Conservation (phyloP, 1,140 invertebrate genomes). For the Drosophila sproati region DNA sequence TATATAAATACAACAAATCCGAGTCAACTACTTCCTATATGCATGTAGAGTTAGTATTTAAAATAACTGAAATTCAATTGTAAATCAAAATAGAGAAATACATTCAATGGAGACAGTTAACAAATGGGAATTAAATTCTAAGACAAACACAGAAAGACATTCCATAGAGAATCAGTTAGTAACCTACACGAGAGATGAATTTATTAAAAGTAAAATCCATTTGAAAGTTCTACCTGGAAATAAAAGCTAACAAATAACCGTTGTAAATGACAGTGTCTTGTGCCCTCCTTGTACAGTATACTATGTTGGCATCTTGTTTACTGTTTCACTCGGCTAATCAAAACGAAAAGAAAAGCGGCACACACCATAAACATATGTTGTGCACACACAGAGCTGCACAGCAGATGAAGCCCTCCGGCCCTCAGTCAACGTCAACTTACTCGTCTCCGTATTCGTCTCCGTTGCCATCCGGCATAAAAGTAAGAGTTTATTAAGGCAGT, state of each 20-base stretch:
- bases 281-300: not conserved
- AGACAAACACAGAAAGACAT: no score
- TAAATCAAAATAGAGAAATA: no score
- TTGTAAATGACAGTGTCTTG: constrained; percentile 2
- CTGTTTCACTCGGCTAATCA: constrained; percentile 40
- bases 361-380: constrained; percentile 1
- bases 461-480: constrained; percentile 42
- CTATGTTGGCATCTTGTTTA: constrained; percentile 17
- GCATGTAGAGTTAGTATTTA: no score
- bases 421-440: constrained; percentile 2
- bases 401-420: not conserved
- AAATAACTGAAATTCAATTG: no score
- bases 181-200: not conserved
- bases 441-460: not conserved
- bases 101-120: no score
- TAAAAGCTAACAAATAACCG: constrained; percentile 45
- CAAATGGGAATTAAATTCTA: no score
- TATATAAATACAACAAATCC: not conserved
- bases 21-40: no score
- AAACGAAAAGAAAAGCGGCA: constrained; percentile 38
- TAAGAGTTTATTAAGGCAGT: constrained; percentile 59
- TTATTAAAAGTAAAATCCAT: constrained; percentile 18
- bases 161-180: not conserved
- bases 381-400: not conserved
- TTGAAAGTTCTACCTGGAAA: constrained; percentile 51